phyloP scores from a whole-genome alignment of 2,797 vertebrate species.

The Pangasius mekongensis region DNA sequence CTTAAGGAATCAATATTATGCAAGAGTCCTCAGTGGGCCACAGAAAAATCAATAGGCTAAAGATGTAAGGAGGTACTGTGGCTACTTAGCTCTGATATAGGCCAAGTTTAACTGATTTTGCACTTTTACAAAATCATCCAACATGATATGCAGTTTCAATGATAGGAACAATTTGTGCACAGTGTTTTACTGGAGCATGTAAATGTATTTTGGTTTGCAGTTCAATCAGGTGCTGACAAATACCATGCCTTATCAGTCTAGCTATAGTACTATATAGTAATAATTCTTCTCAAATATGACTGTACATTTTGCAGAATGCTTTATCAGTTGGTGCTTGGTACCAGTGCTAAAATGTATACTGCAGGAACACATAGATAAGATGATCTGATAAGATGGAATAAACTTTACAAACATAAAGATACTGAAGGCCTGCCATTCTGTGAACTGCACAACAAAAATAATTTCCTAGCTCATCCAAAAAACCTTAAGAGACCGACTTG shows the following conservation, averaged over 20 bases:
- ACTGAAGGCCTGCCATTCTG: background rate
- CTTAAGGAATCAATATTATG: constrained; percentile 46
- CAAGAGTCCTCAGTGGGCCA: constrained; percentile 10
- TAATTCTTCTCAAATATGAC: background rate
- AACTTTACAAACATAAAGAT: background rate
- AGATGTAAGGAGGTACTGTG: constrained; percentile 19
- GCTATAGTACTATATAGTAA: background rate
- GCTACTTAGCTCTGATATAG: background rate
- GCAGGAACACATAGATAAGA: background rate
- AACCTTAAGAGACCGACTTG: background rate
- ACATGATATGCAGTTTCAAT: background rate
- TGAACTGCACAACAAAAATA: background rate
- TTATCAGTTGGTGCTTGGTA: background rate
- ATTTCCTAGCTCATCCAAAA: background rate
- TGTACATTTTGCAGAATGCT: background rate
- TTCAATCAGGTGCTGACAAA: background rate
- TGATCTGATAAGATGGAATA: background rate
- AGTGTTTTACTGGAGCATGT: background rate
- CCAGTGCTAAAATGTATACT: background rate
- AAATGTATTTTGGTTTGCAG: background rate
- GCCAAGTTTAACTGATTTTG: background rate
- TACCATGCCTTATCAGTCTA: background rate
- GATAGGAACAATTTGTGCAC: background rate
- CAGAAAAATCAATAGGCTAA: constrained; percentile 36
- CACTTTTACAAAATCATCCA: background rate